Conservation (phyloP, 2,888 invertebrate species). For the Drosophila kokeensis region DNA sequence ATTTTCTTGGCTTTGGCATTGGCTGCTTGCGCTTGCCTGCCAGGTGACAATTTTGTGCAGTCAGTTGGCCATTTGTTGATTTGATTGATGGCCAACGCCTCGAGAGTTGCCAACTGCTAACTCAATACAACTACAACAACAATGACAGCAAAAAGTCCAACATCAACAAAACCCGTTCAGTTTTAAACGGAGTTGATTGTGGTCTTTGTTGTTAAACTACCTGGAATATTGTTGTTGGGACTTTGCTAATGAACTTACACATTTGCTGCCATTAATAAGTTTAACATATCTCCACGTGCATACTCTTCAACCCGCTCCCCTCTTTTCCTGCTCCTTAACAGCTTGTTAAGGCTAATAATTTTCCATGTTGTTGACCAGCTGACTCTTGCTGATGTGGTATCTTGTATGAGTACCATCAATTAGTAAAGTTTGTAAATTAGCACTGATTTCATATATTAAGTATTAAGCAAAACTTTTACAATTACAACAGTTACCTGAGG, state of each 20-base stretch:
- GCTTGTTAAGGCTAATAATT: constrained; percentile 20
- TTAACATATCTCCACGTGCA: constrained; percentile 42
- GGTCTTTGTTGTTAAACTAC: background rate
- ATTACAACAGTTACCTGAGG: constrained; percentile 27
- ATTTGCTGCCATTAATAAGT: constrained; percentile 68
- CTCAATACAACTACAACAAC: constrained; percentile 21
- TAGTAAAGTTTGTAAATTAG: constrained; percentile 67
- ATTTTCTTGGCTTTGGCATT: constrained; percentile 58
- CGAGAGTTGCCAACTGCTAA: constrained; percentile 44
- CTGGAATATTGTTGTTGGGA: background rate
- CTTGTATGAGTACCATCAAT: constrained; percentile 49
- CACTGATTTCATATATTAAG: constrained; percentile 42
- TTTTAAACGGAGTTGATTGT: constrained; percentile 20
- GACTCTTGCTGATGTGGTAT: background rate
- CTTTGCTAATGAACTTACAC: constrained; percentile 66
- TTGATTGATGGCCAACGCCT: constrained; percentile 72
- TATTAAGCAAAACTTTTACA: constrained; percentile 14
- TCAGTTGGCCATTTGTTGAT: constrained; percentile 68
- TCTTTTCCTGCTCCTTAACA: background rate
- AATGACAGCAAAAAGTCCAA: background rate
- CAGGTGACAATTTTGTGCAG: constrained; percentile 54
- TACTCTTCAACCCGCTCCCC: background rate
- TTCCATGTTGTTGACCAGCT: constrained; percentile 40
- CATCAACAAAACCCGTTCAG: constrained; percentile 8
- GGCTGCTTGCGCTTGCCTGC: constrained; percentile 18